Evolutionary conservation across 2,888 invertebrate genomes (phyloP).

Genomic region (Erebia ligea): DNA sequence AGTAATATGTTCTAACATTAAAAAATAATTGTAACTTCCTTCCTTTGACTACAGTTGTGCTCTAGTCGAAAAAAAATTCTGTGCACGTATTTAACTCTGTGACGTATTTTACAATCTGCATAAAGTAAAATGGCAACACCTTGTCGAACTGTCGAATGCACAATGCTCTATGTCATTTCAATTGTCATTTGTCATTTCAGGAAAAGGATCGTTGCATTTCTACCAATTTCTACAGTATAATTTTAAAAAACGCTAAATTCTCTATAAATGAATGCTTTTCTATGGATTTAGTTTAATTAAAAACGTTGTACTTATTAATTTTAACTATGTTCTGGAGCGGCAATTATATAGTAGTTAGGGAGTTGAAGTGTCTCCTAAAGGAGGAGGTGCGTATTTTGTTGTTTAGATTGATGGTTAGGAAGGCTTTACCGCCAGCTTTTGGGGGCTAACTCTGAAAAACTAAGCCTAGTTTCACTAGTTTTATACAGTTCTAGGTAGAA

Average conservation of each 20-base stretch:
- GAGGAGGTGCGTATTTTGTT: slow-evolving; percentile 86
- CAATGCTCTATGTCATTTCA: neutral
- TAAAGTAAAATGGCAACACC: no score
- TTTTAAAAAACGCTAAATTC: slow-evolving; percentile 63
- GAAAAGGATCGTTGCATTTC: slow-evolving; percentile 74
- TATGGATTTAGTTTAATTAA: slow-evolving; percentile 74
- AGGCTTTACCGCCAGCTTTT: slow-evolving; percentile 45
- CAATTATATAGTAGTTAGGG: slow-evolving; percentile 87
- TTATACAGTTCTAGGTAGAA: slow-evolving; percentile 1
- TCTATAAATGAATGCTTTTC: slow-evolving; percentile 66
- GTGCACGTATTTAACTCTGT: no score
- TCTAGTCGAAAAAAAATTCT: no score
- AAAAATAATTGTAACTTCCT: no score
- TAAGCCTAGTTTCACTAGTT: neutral
- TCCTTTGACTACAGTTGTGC: no score
- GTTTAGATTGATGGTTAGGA: slow-evolving; percentile 72
- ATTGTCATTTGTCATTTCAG: slow-evolving; percentile 41
- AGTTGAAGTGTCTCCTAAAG: slow-evolving; percentile 89
- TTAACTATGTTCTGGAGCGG: slow-evolving; percentile 92
- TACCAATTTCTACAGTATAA: slow-evolving; percentile 42
- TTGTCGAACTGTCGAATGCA: no score
- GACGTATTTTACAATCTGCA: no score
- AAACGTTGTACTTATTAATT: slow-evolving; percentile 70
- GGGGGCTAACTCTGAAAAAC: neutral
- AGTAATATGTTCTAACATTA: no score